Base-by-base conservation (phyloP, 2,113 vertebrate species). In the Lanius collurio region DNA sequence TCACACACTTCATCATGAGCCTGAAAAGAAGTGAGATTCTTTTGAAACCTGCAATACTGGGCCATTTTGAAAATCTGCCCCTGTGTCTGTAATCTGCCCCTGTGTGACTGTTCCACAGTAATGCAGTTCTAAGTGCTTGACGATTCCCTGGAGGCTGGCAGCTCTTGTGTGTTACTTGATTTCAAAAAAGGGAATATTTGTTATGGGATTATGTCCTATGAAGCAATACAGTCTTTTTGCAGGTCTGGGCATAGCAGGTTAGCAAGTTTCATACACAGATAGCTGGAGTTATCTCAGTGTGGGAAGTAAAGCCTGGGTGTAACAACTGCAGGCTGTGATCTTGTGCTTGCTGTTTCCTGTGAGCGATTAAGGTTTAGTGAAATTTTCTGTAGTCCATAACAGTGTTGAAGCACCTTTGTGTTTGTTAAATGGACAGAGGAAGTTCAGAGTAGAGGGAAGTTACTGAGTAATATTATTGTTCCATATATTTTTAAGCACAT, bases 1-100 rank as follows among this genome's bases (percentile, higher is more conserved):
- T 85, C 85, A 86, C 27, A 6, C 82, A 35, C 71, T 90, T 60
- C 68, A 37, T 94, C 49, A 11, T 33, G 59, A 83, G 31, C 75
- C 87, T 93, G 67, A 86, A 94, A 94, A 89, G 55, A 31, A 94
- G 49, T 44, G 53, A 59, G 56, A 69, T 75, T 62, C 75, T 88
- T 86, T 78, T 70, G 60, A 94, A 78, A 41, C n/a, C 62, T 77
- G n/a, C 56, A 79, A 30, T 85, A 62, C 59, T 77, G 75, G 74
- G 56, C 63, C 23, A 11, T 69, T 88, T 69, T 77, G 42, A 56
- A 77, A 70, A 41, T n/a, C 47, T 63, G 8, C 24, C 44, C 19
- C 50, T 31, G 22, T 22, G 15, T 28, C 39, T 60, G 21, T 30
- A 22, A 56, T 30, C 37, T 68, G 42, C 2, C 6, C 70, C 33